phyloP scores from a whole-genome alignment of 2,888 invertebrate species.

The Meta bourneti region DNA sequence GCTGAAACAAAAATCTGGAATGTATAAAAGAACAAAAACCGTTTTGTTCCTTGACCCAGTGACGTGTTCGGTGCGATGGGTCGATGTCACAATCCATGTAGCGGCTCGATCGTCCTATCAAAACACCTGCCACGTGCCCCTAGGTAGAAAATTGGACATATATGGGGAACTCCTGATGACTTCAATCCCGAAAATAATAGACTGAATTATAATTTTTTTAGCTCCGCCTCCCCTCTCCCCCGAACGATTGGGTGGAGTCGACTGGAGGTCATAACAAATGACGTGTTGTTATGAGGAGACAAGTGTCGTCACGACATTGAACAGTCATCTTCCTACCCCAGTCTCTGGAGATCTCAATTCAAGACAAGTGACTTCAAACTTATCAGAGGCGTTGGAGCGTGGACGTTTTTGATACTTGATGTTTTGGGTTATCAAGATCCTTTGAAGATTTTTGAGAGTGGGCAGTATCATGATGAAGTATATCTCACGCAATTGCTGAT shows the following conservation, averaged over 20 bases:
- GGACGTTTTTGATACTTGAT: background rate
- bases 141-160: background rate
- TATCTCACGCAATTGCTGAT: background rate
- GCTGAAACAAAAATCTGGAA: background rate
- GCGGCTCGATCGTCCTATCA: background rate
- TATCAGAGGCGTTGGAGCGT: background rate
- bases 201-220: constrained; percentile 11
- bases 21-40: background rate
- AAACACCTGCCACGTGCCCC: constrained; percentile 23
- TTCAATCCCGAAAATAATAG: constrained; percentile 53
- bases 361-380: background rate
- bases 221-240: background rate
- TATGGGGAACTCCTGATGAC: constrained; percentile 41
- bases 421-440: background rate
- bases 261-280: constrained; percentile 11
- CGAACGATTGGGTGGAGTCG: constrained; percentile 49
- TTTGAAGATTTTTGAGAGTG: background rate
- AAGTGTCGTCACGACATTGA: constrained; percentile 17
- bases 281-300: constrained; percentile 18
- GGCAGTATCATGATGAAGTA: background rate
- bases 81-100: constrained; percentile 17
- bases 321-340: background rate
- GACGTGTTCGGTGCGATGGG: constrained; percentile 37
- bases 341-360: background rate
- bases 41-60: constrained; percentile 52